Conservation (phyloP, 2,797 vertebrate species). For the Semaprochilodus insignis region DNA sequence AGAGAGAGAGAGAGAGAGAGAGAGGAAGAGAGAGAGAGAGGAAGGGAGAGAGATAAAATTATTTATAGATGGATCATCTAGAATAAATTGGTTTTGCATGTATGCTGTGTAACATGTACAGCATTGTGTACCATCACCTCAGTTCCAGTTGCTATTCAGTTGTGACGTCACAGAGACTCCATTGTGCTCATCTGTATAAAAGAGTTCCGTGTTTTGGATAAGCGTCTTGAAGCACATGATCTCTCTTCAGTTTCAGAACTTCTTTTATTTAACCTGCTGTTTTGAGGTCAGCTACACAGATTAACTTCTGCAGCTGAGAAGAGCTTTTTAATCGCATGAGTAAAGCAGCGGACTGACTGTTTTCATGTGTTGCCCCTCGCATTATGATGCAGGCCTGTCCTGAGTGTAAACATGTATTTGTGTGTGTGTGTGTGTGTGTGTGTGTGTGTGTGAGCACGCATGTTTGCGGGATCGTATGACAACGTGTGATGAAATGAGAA, state of each 20-base stretch:
- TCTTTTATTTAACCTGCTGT: constrained; percentile 46
- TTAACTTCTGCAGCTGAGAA: constrained; percentile 53
- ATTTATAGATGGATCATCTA: background rate
- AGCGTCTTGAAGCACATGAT: constrained; percentile 37
- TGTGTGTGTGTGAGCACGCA: constrained; percentile 12
- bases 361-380: constrained; percentile 91
- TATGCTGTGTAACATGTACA: background rate
- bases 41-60: background rate
- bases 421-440: constrained; percentile 8
- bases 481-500: constrained; percentile 89
- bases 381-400: constrained; percentile 74
- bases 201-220: constrained; percentile 8
- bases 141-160: too few relatives aligned
- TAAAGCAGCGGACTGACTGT: constrained; percentile 60
- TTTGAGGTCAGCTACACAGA: constrained; percentile 45
- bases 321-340: constrained; percentile 78
- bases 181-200: constrained; percentile 7
- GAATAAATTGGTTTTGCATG: constrained; percentile 6
- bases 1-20: background rate
- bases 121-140: too few relatives aligned
- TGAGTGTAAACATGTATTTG: background rate
- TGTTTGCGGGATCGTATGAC: constrained; percentile 86
- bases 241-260: constrained; percentile 16
- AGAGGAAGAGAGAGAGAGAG: background rate
- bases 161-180: background rate